These are phyloP conservation scores for Ephialtes manifestator DNA, from an alignment of 2,888 invertebrate genomes.

Conservation along the genomic window DNA sequence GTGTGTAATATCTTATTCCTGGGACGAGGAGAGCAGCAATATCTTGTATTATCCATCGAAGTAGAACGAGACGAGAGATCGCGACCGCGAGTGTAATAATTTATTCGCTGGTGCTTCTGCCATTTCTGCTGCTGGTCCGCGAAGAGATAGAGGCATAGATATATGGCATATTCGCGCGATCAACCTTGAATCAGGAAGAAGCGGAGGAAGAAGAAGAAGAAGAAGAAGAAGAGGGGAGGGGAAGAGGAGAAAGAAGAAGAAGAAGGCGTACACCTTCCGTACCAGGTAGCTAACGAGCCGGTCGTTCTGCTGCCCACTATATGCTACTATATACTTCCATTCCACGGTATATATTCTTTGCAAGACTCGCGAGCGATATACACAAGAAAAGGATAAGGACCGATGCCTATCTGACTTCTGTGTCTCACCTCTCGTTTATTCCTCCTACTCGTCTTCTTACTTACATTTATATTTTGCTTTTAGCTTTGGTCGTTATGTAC, in stretches of 20 bases:
- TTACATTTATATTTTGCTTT: conserved; percentile 1
- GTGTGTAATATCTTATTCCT: conserved; percentile 61
- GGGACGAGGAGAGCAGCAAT: conserved; percentile 8
- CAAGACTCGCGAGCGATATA: background rate
- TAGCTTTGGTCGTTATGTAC: background rate
- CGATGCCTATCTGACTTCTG: conserved; percentile 34
- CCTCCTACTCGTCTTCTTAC: conserved; percentile 2
- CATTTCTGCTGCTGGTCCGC: conserved; percentile 18
- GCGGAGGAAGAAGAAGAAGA: conserved; percentile 45
- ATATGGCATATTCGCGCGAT: conserved; percentile 53
- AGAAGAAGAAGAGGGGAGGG: conserved; percentile 22
- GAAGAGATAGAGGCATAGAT: conserved; percentile 41
- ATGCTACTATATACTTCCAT: conserved; percentile 26
- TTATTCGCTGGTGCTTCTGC: conserved; percentile 60
- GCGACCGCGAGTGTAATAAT: conserved; percentile 61
- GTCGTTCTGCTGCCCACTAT: conserved; percentile 50
- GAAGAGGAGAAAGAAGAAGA: conserved; percentile 15
- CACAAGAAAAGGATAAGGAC: conserved; percentile 16
- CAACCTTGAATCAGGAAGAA: conserved; percentile 63
- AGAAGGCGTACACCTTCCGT: conserved; percentile 59
- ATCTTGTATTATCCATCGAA: conserved; percentile 63
- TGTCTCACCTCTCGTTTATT: conserved; percentile 22
- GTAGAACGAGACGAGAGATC: conserved; percentile 65
- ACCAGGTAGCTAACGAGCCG: conserved; percentile 69
- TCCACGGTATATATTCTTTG: conserved; percentile 31